phyloP scores from a whole-genome alignment of 2,888 invertebrate species.

The Hemistola chrysoprasaria region DNA sequence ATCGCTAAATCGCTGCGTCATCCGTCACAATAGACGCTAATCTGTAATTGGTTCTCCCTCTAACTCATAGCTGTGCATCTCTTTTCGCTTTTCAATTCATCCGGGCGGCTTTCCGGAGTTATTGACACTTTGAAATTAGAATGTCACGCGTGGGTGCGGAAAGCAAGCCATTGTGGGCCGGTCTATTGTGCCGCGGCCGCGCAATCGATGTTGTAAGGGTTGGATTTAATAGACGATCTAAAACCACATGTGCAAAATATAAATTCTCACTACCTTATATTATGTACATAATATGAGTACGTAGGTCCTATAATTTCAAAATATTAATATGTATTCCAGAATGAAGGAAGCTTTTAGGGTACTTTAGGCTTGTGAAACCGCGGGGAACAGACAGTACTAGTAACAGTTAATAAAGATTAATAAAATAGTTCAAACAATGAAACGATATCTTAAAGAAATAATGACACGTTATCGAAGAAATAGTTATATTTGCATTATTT shows the following conservation, averaged over 20 bases:
- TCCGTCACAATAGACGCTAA: conserved; percentile 63
- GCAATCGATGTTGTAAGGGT: conserved; percentile 52
- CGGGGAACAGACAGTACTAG: too few relatives aligned
- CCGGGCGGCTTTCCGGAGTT: conserved; percentile 61
- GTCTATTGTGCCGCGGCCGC: conserved; percentile 47
- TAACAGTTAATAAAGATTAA: too few relatives aligned
- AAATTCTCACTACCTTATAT: too few relatives aligned
- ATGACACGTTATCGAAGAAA: too few relatives aligned
- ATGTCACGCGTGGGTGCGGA: conserved; percentile 75
- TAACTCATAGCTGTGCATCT: conserved; percentile 38
- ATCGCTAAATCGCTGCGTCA: conserved; percentile 56
- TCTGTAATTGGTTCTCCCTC: conserved; percentile 52
- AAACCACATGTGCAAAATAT: conserved; percentile 2
- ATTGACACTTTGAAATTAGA: conserved; percentile 72
- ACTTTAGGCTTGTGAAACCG: too few relatives aligned
- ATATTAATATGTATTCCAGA: too few relatives aligned
- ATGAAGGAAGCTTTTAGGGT: too few relatives aligned
- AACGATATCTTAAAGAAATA: too few relatives aligned
- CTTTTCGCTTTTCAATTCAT: conserved; percentile 58
- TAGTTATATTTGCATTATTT: too few relatives aligned
- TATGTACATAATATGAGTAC: too few relatives aligned
- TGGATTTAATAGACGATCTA: conserved; percentile 31
- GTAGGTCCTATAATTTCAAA: too few relatives aligned
- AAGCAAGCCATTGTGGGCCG: conserved; percentile 66
- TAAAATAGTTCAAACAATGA: too few relatives aligned